Percentiles rank a stretch among this genome's conserved stretches.
These are phyloP conservation scores for Platalea minor DNA, from an alignment of 2,797 vertebrate species.

Conservation along the genomic window DNA sequence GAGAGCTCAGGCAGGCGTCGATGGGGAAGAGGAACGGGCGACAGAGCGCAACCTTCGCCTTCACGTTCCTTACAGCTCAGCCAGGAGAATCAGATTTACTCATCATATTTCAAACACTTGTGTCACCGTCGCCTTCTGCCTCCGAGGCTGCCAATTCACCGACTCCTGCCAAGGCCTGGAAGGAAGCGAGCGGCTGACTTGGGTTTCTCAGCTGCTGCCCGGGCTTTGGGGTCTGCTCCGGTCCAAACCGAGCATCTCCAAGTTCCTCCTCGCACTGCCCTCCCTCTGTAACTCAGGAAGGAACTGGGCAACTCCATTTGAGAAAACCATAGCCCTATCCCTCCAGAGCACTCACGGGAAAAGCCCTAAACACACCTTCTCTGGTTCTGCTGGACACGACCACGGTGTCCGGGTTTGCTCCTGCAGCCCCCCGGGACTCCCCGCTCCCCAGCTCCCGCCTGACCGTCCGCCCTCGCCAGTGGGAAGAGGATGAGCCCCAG, in stretches of 20 bases:
- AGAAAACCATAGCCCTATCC: not conserved
- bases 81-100: not conserved
- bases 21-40: fast-evolving
- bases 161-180: not conserved
- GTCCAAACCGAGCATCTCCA: not conserved
- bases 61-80: not conserved
- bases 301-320: no score
- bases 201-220: not conserved
- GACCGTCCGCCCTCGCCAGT: fast-evolving
- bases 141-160: not conserved
- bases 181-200: fast-evolving
- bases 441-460: not conserved
- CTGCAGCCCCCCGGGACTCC: not conserved
- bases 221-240: not conserved
- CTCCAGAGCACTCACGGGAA: not conserved
- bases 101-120: not conserved
- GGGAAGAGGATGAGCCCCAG: not conserved
- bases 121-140: not conserved
- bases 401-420: not conserved
- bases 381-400: not conserved
- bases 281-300: fast-evolving
- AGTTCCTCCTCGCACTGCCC: not conserved
- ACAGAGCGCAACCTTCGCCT: not conserved
- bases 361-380: not conserved
- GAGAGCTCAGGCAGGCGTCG: fast-evolving